Evolutionary conservation across 2,888 invertebrate genomes (phyloP), one percentile per base, ranked within the genome.

Genomic region (Conomelus anceps): DNA sequence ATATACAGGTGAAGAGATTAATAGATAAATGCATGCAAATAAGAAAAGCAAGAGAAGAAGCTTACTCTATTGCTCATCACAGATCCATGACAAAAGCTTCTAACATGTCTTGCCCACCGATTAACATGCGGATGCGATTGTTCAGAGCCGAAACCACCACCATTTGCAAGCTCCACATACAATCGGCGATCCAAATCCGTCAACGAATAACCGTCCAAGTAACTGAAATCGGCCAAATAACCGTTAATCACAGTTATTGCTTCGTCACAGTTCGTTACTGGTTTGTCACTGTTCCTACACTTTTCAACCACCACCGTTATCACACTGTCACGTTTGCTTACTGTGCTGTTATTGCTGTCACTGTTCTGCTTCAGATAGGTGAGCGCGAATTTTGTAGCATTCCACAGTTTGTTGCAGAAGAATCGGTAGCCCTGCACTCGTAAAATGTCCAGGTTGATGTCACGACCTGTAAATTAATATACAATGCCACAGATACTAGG

Each of bases 381-480:
- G 91, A 98, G 94, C 0, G 98, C 96, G 93, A 99, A 99, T 93
- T 97, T 98, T 23, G 97, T 96, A 0, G 99, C 99, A 94, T 99
- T 99, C 99, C 99, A 99, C 88, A 99, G 94, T 93, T 99, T 99
- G 94, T 99, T 99, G 94, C 99, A 99, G 95, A 99, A 99, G 94
- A 98, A 97, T 91, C 98, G 95, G 94, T 99, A 98, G 6, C 98
- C 98, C 93, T 97, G 98, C 20, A 99, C 98, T 90, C 99, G 96
- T 91, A 97, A 94, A 89, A 99, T 98, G 93, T 99, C 99, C 93
- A 99, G 95, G 94, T 99, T 99, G 92, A 99, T 97, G 93, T 99
- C 99, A 4, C 99, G 95, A 91, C 98, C 97, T 94, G n/a, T n/a
- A 26, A 26, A 11, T 26, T 4, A 26, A 26, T 26, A 26, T 4